Evolutionary conservation across 2,888 invertebrate species (phyloP).

Genomic region (Notodonta dromedarius): DNA sequence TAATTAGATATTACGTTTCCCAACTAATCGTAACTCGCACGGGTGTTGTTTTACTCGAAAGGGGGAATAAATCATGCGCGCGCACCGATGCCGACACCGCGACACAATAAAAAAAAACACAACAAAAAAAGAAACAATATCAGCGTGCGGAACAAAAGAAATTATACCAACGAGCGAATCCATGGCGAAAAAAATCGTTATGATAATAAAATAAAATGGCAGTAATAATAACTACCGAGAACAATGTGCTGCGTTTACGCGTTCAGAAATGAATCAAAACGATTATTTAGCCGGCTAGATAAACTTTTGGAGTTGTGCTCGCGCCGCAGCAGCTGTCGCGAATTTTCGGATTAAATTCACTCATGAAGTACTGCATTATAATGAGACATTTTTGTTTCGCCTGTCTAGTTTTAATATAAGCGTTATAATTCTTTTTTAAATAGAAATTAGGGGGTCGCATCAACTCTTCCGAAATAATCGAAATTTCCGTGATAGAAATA

Average conservation of each 20-base stretch:
- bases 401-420: conserved; percentile 59
- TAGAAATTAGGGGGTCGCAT: conserved; percentile 33
- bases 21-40: conserved; percentile 82
- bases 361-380: conserved; percentile 73
- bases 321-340: conserved; percentile 68
- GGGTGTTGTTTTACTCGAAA: conserved; percentile 82
- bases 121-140: conserved; percentile 78
- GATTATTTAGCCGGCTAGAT: conserved; percentile 74
- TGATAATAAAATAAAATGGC: conserved; percentile 80
- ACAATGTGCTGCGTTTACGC: conserved; percentile 72
- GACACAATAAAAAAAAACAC: conserved; percentile 71
- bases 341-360: conserved; percentile 70
- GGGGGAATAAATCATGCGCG: conserved; percentile 80
- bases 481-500: conserved; percentile 17
- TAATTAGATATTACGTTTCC: conserved; percentile 82
- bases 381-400: conserved; percentile 70
- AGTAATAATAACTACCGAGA: conserved; percentile 77
- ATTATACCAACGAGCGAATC: conserved; percentile 76
- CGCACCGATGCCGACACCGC: conserved; percentile 68
- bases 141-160: conserved; percentile 80
- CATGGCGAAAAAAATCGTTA: conserved; percentile 80
- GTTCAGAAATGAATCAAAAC: conserved; percentile 66
- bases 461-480: conserved; percentile 23
- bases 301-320: conserved; percentile 67
- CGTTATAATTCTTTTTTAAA: conserved; percentile 41